A percentile compares a stretch with the other conserved stretches of the same genome.
Evolutionary conservation across 2,113 vertebrate genomes (phyloP).

Genomic region (Macroglossus sobrinus): DNA sequence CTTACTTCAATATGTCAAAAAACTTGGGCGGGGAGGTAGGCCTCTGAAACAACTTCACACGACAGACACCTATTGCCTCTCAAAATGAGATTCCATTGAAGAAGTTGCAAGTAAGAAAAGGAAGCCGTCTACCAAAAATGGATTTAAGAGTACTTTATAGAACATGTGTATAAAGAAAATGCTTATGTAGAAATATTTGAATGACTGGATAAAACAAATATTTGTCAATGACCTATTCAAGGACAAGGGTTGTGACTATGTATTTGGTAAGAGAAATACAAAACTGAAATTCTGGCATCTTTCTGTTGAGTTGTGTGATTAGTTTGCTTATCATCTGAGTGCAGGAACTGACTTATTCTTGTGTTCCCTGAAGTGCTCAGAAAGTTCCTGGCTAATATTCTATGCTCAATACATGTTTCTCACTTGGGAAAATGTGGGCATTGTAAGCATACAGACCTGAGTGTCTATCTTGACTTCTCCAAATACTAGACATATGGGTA

Average conservation of each 20-base stretch:
- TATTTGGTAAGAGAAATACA: neutral
- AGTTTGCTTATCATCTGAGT: neutral
- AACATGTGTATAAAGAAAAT: neutral
- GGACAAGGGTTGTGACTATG: neutral
- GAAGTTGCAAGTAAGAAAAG: neutral
- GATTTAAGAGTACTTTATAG: neutral
- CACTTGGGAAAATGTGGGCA: neutral
- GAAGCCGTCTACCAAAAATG: conserved; percentile 8
- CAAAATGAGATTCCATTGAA: neutral
- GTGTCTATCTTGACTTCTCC: neutral
- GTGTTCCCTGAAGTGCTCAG: neutral
- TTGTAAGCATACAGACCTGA: neutral
- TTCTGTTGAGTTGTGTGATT: neutral
- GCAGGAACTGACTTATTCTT: neutral
- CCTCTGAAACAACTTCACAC: neutral
- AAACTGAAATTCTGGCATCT: neutral
- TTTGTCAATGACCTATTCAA: neutral
- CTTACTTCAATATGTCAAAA: neutral
- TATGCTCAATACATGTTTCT: neutral
- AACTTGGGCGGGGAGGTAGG: neutral
- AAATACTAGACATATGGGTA: neutral
- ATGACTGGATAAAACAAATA: neutral
- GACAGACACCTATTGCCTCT: neutral
- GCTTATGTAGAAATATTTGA: neutral
- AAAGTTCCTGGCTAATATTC: neutral